Base-by-base conservation (phyloP, 2,888 invertebrate genomes). In the Pharmacophagus antenor region DNA sequence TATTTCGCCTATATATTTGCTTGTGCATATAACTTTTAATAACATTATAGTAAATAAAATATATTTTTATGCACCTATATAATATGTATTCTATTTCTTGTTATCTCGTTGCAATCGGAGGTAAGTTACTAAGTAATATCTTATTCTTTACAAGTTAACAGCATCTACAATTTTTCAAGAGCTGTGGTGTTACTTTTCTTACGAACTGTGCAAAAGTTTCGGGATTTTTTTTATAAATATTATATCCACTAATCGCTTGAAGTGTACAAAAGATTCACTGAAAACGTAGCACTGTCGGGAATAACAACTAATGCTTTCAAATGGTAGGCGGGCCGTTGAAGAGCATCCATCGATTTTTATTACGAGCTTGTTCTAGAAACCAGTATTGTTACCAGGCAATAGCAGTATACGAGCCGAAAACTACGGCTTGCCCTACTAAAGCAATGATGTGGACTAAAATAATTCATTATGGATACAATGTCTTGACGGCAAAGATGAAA, bases 231-330 rank as follows among this genome's bases (percentile, higher is more conserved):
- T 4, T 37, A n/a, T 5, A 0, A 37, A 37, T n/a, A 8, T 4
- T 15, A 12, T 12, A 37, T 8, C 2, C n/a, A 37, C 3, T 37
- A n/a, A n/a, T 15, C 1, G 37, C n/a, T 15, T n/a, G 3, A 37
- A 37, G 37, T n/a, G 37, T n/a, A n/a, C n/a, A 37, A 37, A 37
- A 6, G 37, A 37, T 37, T 6, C 37, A 37, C 15, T 37, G n/a
- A 37, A n/a, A 37, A 37, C n/a, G 37, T n/a, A 37, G 37, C n/a
- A n/a, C n/a, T 37, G 37, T n/a, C 37, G 37, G 37, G 15, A 37
- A 37, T 37, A n/a, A 37, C 37, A 37, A 37, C 10, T 44, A 44
- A 44, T 18, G 42, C 42, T 44, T 18, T 44, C 42, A 44, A 20
- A 44, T 18, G 17, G 18, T 18, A 18, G 42, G 42, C 42, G 42